Evolutionary conservation across 2,888 invertebrate genomes (phyloP), one percentile per base, ranked within the genome.

Genomic region (Ochropacha duplaris): DNA sequence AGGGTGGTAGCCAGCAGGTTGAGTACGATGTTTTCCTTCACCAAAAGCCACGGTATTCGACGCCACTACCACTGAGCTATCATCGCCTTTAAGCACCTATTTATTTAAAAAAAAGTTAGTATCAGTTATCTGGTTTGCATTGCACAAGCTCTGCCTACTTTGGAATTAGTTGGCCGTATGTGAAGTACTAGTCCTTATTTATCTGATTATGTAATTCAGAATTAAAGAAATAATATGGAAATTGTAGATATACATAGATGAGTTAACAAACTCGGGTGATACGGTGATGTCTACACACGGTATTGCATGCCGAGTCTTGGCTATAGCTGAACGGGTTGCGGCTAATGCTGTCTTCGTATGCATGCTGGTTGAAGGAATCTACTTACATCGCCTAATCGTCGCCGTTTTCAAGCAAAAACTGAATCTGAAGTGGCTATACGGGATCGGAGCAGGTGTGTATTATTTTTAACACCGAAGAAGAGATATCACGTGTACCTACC

Each of bases 331-430:
- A 64, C 92, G 93, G 50, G 71, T 93, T 0, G 89, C 94, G 0
- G 93, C 91, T 4, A 95, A 94, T 71, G 86, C 89, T 0, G 95
- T 96, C 50, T 96, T 95, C 72, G 93, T 94, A 3, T 95, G 95
- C 78, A 96, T 96, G 96, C 83, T 96, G 51, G 86, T 94, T 1
- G 95, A 95, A 74, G 95, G 94, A 0, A 83, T 94, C 39, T 95
- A 94, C 74, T 78, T 96, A 4, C 96, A 96, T 71, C 93, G 95
- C 52, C 87, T 94, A 19, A 94, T 96, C 31, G 96, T 95, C 0
- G 93, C 94, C 22, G 94, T 95, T 0, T 95, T 96, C 72, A 92
- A 92, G 50, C 85, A 88, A 50, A 94, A 95, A 57, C 83, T 94
- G 11, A 93, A 91, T 16, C 84, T 94, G 19, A 78, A 74, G 5